A percentile compares a stretch with the other conserved stretches of the same genome.
Evolutionary conservation across 2,888 invertebrate genomes (phyloP).

Genomic region (Orchesellides sinensis): DNA sequence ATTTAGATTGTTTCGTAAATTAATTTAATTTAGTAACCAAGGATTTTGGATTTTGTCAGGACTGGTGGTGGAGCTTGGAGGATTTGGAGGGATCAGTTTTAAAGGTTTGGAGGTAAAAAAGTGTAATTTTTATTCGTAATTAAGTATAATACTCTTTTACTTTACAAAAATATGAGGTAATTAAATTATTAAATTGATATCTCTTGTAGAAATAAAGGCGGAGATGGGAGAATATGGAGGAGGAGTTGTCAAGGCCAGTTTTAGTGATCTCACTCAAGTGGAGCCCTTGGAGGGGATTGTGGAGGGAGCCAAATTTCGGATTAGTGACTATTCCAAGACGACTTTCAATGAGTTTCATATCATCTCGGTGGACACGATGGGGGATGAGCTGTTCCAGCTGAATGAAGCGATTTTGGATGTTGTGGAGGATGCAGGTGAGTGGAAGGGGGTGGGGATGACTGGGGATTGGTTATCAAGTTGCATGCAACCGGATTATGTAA

Average conservation of each 20-base stretch:
- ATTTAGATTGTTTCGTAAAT: too few relatives aligned
- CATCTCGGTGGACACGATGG: background rate
- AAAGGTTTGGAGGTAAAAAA: too few relatives aligned
- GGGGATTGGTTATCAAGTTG: background rate
- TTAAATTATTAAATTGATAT: too few relatives aligned
- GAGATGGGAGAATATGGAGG: too few relatives aligned
- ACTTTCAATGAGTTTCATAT: constrained; percentile 14
- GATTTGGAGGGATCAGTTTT: too few relatives aligned
- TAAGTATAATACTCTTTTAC: too few relatives aligned
- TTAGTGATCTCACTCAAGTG: constrained; percentile 2
- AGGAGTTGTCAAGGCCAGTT: background rate
- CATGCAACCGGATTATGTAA: background rate
- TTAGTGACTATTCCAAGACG: background rate
- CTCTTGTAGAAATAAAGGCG: too few relatives aligned
- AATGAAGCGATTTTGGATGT: constrained; percentile 18
- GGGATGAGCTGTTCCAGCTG: constrained; percentile 22
- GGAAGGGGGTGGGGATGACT: background rate
- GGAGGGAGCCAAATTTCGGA: background rate
- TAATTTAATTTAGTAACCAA: too few relatives aligned
- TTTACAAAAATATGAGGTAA: too few relatives aligned
- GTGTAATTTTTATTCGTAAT: too few relatives aligned
- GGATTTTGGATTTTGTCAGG: too few relatives aligned
- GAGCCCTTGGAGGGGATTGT: constrained; percentile 1
- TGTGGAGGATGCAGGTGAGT: constrained; percentile 10
- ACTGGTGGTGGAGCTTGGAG: too few relatives aligned